Conservation (phyloP, 2,888 invertebrate species). For the Onchidella celtica region DNA sequence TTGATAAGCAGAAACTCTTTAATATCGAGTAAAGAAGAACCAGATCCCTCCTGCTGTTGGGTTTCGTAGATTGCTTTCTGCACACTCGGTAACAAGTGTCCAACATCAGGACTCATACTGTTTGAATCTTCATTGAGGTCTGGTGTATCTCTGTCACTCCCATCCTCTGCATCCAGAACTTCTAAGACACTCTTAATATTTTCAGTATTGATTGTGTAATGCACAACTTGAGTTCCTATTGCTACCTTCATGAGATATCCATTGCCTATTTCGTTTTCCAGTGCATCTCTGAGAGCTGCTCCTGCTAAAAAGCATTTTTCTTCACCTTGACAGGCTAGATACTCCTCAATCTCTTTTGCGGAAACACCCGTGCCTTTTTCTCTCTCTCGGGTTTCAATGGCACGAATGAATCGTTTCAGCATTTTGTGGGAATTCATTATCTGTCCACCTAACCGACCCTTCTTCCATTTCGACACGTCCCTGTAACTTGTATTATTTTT, state of each 20-base stretch:
- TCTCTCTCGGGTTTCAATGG: conserved; percentile 36
- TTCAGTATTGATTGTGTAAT: conserved; percentile 28
- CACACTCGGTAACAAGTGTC: conserved; percentile 24
- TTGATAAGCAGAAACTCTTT: conserved; percentile 33
- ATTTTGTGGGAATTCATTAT: conserved; percentile 58
- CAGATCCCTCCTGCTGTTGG: conserved; percentile 22
- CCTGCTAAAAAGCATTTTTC: conserved; percentile 50
- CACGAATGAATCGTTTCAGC: conserved; percentile 45
- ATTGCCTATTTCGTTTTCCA: conserved; percentile 48
- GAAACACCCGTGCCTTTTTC: conserved; percentile 52
- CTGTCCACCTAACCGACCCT: conserved; percentile 82
- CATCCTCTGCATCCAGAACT: neutral
- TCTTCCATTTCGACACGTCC: conserved; percentile 86
- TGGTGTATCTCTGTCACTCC: neutral
- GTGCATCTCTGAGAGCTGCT: conserved; percentile 45
- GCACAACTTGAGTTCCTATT: neutral
- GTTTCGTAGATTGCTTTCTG: conserved; percentile 38
- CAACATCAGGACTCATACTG: neutral
- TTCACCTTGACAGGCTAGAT: conserved; percentile 31
- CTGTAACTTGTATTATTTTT: conserved; percentile 92
- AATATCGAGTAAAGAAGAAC: conserved; percentile 28
- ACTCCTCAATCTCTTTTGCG: conserved; percentile 41
- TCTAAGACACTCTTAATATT: conserved; percentile 4
- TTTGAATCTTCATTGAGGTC: conserved; percentile 10
- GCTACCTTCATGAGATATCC: conserved; percentile 38